Percentiles rank a stretch among this genome's conserved stretches.
These are phyloP conservation scores for Narcine bancroftii DNA, from an alignment of 2,113 vertebrate species.

Conservation along the genomic window DNA sequence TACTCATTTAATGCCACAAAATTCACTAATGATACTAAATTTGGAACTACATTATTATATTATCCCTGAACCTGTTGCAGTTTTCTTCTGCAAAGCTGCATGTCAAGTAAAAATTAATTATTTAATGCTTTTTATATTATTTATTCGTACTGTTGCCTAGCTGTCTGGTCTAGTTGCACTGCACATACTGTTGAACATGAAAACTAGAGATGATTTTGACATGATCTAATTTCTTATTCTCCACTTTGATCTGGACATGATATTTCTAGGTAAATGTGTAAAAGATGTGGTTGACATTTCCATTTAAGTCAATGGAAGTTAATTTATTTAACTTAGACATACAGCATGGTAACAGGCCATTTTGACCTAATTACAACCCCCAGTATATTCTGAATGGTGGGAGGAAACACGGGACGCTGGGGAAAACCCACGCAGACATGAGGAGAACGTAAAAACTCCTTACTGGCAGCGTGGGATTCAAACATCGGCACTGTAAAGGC, in stretches of 20 bases:
- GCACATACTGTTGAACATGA: not conserved
- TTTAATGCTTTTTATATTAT: not conserved
- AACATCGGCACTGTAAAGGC: too few relatives aligned
- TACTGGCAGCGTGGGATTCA: too few relatives aligned
- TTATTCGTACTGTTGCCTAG: not conserved
- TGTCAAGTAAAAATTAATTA: not conserved
- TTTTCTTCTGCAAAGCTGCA: not conserved
- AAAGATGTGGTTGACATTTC: not conserved
- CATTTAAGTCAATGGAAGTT: not conserved
- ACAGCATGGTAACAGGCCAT: too few relatives aligned
- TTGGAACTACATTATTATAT: not conserved
- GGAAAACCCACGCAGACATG: too few relatives aligned
- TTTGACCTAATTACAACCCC: too few relatives aligned
- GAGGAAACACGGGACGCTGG: too few relatives aligned
- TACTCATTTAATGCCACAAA: not conserved
- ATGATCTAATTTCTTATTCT: not conserved
- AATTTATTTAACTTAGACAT: too few relatives aligned
- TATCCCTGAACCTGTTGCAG: not conserved
- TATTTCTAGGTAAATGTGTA: not conserved
- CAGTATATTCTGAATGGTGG: too few relatives aligned
- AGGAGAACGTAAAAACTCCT: too few relatives aligned
- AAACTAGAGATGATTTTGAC: not conserved
- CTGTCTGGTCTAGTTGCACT: not conserved
- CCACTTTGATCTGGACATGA: not conserved
- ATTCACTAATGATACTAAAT: too few relatives aligned